These are phyloP conservation scores for Habropoda laboriosa DNA, from an alignment of 1,140 invertebrate species.

Conservation along the genomic window DNA sequence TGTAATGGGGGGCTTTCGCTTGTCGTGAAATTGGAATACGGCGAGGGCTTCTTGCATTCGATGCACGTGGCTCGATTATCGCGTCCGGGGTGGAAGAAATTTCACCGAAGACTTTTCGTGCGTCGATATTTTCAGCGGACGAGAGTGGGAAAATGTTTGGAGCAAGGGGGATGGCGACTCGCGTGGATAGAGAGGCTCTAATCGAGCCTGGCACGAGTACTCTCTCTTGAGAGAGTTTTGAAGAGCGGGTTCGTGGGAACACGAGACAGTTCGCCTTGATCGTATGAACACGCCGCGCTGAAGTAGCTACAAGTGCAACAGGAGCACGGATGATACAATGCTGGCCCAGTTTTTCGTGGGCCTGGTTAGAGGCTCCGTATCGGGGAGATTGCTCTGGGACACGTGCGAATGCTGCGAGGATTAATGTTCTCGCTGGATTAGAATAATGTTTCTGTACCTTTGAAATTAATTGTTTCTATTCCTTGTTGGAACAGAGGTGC, in stretches of 20 bases:
- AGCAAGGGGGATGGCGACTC: background rate
- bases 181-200: constrained; percentile 11
- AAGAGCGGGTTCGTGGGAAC: constrained; percentile 33
- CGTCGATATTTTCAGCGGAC: too few relatives aligned
- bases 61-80: constrained; percentile 47
- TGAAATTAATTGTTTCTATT: too few relatives aligned
- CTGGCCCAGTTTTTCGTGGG: constrained; percentile 24
- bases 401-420: background rate
- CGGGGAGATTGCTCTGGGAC: background rate
- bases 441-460: too few relatives aligned
- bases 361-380: background rate
- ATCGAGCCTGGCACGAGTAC: constrained; percentile 41
- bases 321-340: constrained; percentile 5
- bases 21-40: constrained; percentile 62
- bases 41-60: constrained; percentile 50
- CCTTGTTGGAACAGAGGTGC: too few relatives aligned
- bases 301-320: constrained; percentile 36
- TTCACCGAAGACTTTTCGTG: background rate
- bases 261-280: constrained; percentile 25
- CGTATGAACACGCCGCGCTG: constrained; percentile 8
- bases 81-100: background rate
- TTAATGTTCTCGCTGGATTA: background rate
- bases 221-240: constrained; percentile 15
- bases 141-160: background rate
- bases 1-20: constrained; percentile 55